Evolutionary conservation across 1,140 invertebrate genomes (phyloP).

Genomic region (Trinorchestia longiramus): DNA sequence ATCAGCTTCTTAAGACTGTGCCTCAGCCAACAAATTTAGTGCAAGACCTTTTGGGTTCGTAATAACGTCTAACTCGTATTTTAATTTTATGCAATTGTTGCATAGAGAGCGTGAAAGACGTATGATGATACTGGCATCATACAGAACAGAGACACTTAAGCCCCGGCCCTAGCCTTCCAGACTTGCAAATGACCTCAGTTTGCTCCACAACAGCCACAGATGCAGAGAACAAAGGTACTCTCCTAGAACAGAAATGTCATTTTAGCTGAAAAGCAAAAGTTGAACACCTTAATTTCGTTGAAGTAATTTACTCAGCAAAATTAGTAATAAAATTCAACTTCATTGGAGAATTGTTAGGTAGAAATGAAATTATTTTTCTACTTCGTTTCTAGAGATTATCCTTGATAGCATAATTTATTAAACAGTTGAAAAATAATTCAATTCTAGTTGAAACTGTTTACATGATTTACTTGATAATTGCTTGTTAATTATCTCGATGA

Average conservation of each 20-base stretch:
- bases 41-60: not conserved
- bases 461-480: no score
- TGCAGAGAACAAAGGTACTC: not conserved
- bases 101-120: not conserved
- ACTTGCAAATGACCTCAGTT: not conserved
- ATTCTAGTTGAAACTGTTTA: not conserved
- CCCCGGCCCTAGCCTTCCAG: not conserved
- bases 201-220: not conserved
- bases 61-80: not conserved
- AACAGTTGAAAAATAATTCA: not conserved
- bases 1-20: not conserved
- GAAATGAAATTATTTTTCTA: not conserved
- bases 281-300: not conserved
- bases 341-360: not conserved
- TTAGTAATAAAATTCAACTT: not conserved
- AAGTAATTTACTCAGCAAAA: not conserved
- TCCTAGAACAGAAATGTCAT: not conserved
- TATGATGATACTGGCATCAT: not conserved
- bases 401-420: not conserved
- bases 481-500: no score
- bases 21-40: not conserved
- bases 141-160: not conserved
- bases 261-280: not conserved
- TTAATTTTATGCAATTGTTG: not conserved
- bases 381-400: not conserved